Evolutionary conservation across 2,113 vertebrate species (phyloP).

Genomic region (Ranitomeya imitator): DNA sequence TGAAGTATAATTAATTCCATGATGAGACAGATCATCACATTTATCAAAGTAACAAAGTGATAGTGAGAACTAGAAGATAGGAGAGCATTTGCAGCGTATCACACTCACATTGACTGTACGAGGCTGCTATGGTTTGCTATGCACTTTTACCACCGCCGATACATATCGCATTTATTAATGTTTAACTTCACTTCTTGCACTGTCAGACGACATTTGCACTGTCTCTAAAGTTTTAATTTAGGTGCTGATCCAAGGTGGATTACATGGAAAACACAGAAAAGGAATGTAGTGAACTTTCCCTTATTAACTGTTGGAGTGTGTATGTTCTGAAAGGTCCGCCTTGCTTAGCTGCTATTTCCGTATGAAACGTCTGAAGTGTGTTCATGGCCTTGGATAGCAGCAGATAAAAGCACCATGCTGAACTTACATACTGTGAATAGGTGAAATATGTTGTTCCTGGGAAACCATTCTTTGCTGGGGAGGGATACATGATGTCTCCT

Average conservation of each 20-base stretch:
- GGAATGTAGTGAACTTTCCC: not conserved
- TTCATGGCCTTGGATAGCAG: no score
- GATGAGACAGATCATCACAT: slow-evolving; percentile 50
- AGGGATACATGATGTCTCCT: no score
- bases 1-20: slow-evolving; percentile 51
- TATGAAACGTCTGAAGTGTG: no score
- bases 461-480: no score
- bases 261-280: not conserved
- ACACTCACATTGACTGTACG: not conserved
- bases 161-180: slow-evolving; percentile 13
- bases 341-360: not conserved
- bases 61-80: slow-evolving; percentile 31
- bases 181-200: not conserved
- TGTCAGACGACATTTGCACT: not conserved
- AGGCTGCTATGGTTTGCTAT: slow-evolving; percentile 10
- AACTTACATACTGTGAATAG: no score
- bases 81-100: not conserved
- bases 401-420: no score
- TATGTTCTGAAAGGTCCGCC: not conserved
- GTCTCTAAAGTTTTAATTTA: not conserved
- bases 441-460: no score
- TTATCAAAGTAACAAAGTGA: slow-evolving; percentile 55
- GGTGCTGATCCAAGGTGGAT: not conserved
- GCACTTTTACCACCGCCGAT: slow-evolving; percentile 7
- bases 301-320: not conserved